These are phyloP conservation scores for Noturus placidus DNA, from an alignment of 2,113 vertebrate genomes.

Conservation along the genomic window DNA sequence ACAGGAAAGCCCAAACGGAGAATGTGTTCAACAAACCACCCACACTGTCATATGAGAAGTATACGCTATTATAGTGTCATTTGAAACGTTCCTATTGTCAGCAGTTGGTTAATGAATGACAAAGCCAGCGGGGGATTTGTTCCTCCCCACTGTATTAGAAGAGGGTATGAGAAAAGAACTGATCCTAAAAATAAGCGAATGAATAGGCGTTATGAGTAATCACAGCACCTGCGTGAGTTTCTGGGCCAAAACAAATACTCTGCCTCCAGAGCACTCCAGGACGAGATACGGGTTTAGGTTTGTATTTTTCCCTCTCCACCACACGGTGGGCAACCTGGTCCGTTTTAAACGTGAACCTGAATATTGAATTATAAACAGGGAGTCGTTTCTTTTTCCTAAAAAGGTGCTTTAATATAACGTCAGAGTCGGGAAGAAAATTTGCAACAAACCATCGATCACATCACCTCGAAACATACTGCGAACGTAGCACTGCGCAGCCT, in stretches of 20 bases:
- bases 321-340: neutral
- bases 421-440: constrained; percentile 58
- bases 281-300: neutral
- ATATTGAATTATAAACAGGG: neutral
- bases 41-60: constrained; percentile 10
- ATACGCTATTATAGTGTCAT: neutral
- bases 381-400: constrained; percentile 39
- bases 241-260: neutral
- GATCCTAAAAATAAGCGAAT: neutral
- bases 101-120: constrained; percentile 26
- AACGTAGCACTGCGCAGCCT: constrained; percentile 52
- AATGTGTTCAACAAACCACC: neutral
- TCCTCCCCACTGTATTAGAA: neutral
- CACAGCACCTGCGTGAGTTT: neutral
- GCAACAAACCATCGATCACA: constrained; percentile 54
- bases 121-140: neutral
- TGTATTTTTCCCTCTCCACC: neutral
- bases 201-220: neutral
- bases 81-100: constrained; percentile 9
- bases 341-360: neutral
- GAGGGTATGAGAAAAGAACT: neutral
- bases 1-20: neutral
- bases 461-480: constrained; percentile 52
- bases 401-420: constrained; percentile 76
- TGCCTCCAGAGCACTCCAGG: neutral